Evolutionary conservation across 2,888 invertebrate species (phyloP).

Genomic region (Tethea ocularis): DNA sequence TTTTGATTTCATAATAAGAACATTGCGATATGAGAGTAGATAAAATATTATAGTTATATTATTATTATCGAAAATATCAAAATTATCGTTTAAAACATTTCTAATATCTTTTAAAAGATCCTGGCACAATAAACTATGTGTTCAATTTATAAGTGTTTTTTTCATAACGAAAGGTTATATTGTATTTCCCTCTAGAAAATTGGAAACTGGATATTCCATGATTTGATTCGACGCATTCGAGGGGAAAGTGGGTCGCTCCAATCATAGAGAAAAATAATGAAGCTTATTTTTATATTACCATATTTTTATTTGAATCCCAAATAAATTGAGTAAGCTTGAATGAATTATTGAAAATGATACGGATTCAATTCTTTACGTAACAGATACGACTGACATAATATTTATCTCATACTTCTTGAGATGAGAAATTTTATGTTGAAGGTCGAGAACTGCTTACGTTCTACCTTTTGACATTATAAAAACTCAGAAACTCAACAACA

Average conservation of each 20-base stretch:
- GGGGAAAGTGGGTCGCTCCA: constrained; percentile 5
- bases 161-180: constrained; percentile 8
- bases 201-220: constrained; percentile 11
- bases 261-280: constrained; percentile 6
- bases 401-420: too few species aligned
- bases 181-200: constrained; percentile 8
- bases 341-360: neutral
- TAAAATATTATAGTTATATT: too few species aligned
- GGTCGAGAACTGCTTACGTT: too few species aligned
- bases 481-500: too few species aligned
- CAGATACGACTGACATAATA: neutral
- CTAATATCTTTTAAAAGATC: neutral
- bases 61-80: too few species aligned
- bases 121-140: neutral
- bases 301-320: neutral
- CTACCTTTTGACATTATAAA: too few species aligned
- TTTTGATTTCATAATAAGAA: too few species aligned
- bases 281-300: constrained; percentile 3
- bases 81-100: too few species aligned
- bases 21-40: too few species aligned
- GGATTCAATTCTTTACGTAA: neutral
- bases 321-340: neutral
- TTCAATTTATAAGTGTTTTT: constrained; percentile 4
- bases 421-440: too few species aligned
- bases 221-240: constrained; percentile 8